Percentiles rank a stretch among this genome's conserved stretches.
These are phyloP conservation scores for Tokudaia tokunoshimensis DNA, from an alignment of 2,797 vertebrate genomes.

Conservation along the genomic window DNA sequence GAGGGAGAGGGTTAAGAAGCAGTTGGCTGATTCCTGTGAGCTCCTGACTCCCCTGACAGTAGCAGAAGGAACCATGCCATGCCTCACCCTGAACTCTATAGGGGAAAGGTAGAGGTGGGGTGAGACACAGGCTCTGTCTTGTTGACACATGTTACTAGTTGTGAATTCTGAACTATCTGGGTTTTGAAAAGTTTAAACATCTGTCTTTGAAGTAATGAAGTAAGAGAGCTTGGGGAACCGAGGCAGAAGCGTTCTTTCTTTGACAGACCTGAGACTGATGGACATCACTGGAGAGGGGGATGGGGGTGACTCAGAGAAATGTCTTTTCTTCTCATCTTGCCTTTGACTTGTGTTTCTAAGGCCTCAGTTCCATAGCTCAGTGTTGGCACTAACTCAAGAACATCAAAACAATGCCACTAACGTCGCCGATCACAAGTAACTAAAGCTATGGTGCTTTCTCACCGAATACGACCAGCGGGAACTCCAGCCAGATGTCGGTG, in stretches of 20 bases:
- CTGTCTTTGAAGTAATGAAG: background rate
- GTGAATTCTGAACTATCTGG: background rate
- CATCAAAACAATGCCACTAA: background rate
- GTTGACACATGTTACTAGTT: rapidly evolving
- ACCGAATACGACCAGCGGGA: slow-evolving; percentile 96
- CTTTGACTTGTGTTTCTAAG: rapidly evolving
- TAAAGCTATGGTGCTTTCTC: slow-evolving; percentile 68
- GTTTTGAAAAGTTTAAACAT: background rate
- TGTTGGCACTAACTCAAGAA: background rate
- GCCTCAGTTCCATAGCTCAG: background rate
- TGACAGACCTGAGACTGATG: background rate
- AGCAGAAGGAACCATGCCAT: background rate
- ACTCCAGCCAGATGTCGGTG: slow-evolving; percentile 92
- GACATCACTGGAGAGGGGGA: background rate
- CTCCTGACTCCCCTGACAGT: background rate
- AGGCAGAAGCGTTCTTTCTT: background rate
- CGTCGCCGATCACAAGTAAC: background rate
- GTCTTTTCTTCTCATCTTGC: background rate
- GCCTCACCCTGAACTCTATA: background rate
- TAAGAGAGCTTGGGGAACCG: background rate
- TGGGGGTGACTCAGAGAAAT: background rate
- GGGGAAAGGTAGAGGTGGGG: background rate
- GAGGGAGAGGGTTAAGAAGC: rapidly evolving
- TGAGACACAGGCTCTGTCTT: rapidly evolving
- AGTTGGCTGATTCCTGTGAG: rapidly evolving